Evolutionary conservation across 2,888 invertebrate species (phyloP).

Genomic region (Brenthis daphne): DNA sequence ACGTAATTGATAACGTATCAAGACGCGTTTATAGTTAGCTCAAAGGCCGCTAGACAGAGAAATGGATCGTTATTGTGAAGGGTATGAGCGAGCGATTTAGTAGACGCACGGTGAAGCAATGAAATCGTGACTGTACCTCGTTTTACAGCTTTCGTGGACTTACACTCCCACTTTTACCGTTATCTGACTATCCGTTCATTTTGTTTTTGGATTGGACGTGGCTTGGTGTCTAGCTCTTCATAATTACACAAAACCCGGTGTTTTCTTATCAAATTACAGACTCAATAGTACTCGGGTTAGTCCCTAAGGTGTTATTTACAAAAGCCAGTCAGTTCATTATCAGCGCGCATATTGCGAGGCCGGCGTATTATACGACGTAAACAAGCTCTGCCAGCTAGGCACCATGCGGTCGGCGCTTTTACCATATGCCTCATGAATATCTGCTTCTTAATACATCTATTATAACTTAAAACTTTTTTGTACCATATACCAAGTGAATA

Average conservation of each 20-base stretch:
- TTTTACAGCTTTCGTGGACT: slow-evolving; percentile 75
- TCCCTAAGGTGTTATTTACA: slow-evolving; percentile 36
- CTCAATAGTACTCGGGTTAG: slow-evolving; percentile 50
- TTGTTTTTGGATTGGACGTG: slow-evolving; percentile 69
- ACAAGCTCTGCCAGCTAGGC: slow-evolving; percentile 76
- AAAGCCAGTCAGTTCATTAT: slow-evolving; percentile 33
- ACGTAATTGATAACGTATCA: slow-evolving; percentile 62
- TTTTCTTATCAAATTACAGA: slow-evolving; percentile 60
- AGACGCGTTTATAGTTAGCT: slow-evolving; percentile 49
- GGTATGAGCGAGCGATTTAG: slow-evolving; percentile 53
- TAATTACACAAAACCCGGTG: slow-evolving; percentile 43
- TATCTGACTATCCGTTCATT: slow-evolving; percentile 68
- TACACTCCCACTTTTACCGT: slow-evolving; percentile 78
- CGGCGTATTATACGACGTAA: slow-evolving; percentile 54
- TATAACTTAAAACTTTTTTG: slow-evolving; percentile 38
- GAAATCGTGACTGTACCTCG: slow-evolving; percentile 65
- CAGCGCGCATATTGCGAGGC: slow-evolving; percentile 48
- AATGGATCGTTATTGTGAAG: slow-evolving; percentile 41
- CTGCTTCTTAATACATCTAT: slow-evolving; percentile 43
- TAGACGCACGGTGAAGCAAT: slow-evolving; percentile 70
- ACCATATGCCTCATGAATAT: slow-evolving; percentile 69
- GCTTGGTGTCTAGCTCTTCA: slow-evolving; percentile 57
- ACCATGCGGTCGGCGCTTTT: slow-evolving; percentile 73
- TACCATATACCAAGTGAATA: slow-evolving; percentile 44
- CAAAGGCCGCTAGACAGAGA: slow-evolving; percentile 43